A percentile compares a stretch with the other conserved stretches of the same genome.
Evolutionary conservation across 2,113 vertebrate species (phyloP).

Genomic region (Dunckerocampus dactyliophorus): DNA sequence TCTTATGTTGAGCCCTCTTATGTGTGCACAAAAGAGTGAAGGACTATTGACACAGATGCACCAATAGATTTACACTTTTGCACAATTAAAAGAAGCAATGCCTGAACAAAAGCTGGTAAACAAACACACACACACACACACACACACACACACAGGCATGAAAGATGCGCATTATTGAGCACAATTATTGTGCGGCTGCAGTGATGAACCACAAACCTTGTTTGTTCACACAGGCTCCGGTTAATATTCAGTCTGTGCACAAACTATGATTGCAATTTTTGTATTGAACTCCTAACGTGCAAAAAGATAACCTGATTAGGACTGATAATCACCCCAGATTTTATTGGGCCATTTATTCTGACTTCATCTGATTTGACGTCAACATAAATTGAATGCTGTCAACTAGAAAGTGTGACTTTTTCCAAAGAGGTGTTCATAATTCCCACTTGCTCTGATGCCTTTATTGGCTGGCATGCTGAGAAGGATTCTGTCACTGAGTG

Average conservation of each 20-base stretch:
- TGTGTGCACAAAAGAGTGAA: no score
- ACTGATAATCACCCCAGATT: not conserved
- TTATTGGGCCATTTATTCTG: no score
- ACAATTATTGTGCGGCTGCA: not conserved
- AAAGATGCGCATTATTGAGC: no score
- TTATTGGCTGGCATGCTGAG: not conserved
- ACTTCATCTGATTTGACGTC: not conserved
- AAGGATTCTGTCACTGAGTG: not conserved
- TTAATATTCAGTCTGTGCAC: not conserved
- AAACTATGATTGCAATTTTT: constrained; percentile 13
- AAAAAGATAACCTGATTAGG: constrained; percentile 13
- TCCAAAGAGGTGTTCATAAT: not conserved
- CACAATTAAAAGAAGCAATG: no score
- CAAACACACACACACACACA: not conserved
- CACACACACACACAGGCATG: not conserved
- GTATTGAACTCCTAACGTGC: constrained; percentile 5
- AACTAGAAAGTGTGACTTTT: not conserved
- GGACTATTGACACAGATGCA: not conserved
- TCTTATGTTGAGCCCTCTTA: no score
- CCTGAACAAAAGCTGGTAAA: not conserved
- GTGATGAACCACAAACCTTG: not conserved
- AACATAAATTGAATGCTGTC: not conserved
- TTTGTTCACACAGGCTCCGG: constrained; percentile 6
- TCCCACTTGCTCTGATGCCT: not conserved
- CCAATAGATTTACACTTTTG: not conserved